phyloP scores from a whole-genome alignment of 37 sponge, comb jelly and placozoan genomes.

The Cliona cf. orientalis region DNA sequence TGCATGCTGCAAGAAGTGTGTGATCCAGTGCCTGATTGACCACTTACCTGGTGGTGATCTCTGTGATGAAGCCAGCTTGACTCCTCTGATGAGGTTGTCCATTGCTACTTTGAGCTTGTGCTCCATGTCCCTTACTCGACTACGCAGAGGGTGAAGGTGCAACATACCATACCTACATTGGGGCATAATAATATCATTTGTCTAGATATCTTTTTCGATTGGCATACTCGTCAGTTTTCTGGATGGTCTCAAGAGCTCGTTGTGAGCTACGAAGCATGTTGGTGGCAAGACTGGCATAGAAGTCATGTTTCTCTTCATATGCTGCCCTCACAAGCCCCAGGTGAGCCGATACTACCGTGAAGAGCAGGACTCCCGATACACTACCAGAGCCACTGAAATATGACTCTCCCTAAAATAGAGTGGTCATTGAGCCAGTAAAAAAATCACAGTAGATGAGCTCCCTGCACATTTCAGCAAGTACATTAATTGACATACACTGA shows the following conservation, averaged over 20 bases:
- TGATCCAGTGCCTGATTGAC: neutral
- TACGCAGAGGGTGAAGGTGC: constrained; percentile 79
- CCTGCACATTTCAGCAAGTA: neutral
- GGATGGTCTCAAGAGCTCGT: constrained; percentile 60
- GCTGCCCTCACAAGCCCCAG: constrained; percentile 80
- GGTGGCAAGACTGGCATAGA: constrained; percentile 67
- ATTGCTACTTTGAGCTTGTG: constrained; percentile 80
- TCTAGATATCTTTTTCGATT: too few relatives aligned
- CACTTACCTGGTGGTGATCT: constrained; percentile 58
- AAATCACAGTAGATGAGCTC: neutral
- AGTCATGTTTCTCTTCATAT: constrained; percentile 78
- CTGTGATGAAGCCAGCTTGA: constrained; percentile 43
- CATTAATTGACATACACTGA: neutral
- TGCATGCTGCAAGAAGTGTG: neutral
- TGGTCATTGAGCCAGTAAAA: neutral
- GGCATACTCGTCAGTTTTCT: constrained; percentile 78
- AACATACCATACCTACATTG: constrained; percentile 61
- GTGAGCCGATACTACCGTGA: constrained; percentile 64
- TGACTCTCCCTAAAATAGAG: constrained; percentile 28
- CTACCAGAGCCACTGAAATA: constrained; percentile 71
- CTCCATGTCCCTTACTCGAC: constrained; percentile 80
- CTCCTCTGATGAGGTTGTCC: constrained; percentile 74
- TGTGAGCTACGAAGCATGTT: constrained; percentile 72
- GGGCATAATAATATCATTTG: too few relatives aligned
- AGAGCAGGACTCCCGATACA: constrained; percentile 75